These are phyloP conservation scores for Araneus ventricosus DNA, from an alignment of 1,140 invertebrate species.

Conservation along the genomic window DNA sequence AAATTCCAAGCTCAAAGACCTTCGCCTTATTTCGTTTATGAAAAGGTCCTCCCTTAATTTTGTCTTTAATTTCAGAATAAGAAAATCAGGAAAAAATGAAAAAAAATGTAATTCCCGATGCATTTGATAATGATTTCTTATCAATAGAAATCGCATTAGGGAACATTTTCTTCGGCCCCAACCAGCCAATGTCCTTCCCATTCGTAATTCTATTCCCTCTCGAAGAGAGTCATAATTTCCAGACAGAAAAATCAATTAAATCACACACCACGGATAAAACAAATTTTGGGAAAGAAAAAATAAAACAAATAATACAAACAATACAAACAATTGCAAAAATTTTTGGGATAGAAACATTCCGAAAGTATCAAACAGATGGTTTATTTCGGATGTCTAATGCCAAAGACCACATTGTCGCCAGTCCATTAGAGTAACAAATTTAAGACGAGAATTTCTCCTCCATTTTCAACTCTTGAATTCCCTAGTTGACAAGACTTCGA, in stretches of 20 bases:
- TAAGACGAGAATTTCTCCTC: conserved; percentile 31
- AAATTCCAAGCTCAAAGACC: too few relatives aligned
- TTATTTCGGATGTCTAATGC: conserved; percentile 17
- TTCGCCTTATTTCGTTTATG: too few relatives aligned
- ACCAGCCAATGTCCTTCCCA: background rate
- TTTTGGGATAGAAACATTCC: background rate
- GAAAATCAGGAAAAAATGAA: too few relatives aligned
- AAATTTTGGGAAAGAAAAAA: background rate
- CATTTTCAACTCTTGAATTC: conserved; percentile 17
- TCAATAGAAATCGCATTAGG: conserved; percentile 27
- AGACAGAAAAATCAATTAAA: conserved; percentile 35
- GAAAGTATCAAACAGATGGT: conserved; percentile 34
- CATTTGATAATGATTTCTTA: conserved; percentile 25
- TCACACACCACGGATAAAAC: background rate
- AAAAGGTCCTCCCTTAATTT: too few relatives aligned
- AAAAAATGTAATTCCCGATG: background rate
- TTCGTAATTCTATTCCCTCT: background rate
- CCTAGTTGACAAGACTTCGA: background rate
- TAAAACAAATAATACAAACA: too few relatives aligned
- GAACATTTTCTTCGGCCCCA: background rate
- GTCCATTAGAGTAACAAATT: conserved; percentile 58
- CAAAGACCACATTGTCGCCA: background rate
- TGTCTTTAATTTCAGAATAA: too few relatives aligned
- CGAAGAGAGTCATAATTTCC: background rate
- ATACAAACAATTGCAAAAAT: too few relatives aligned